Evolutionary conservation across 1,140 invertebrate genomes (phyloP), one percentile per base, ranked within the genome.

Genomic region (Drosophila albomicans): DNA sequence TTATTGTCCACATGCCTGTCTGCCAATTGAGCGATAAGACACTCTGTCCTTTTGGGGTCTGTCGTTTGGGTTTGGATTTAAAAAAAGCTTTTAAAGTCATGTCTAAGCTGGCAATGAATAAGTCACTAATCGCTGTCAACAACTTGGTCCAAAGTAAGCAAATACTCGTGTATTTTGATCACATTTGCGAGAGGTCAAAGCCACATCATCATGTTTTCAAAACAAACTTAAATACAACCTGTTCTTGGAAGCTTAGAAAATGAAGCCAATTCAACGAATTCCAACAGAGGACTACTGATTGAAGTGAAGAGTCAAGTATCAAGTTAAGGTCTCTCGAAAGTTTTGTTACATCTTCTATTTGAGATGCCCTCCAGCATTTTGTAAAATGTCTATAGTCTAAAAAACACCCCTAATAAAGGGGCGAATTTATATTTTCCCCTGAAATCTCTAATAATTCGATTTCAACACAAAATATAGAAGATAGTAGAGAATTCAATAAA

Each of bases 21-120:
- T 73, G 84, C 73, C 77, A 82, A 82, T 80, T 82, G 82, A 63
- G 75, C 67, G 84, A 87, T 87, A 82, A 87, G 79, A 70, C 64
- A 43, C 49, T 41, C 52, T 13, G 35, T 8, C 25, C 20, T 56
- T 52, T 64, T 16, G 5, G 8, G 20, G 13, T 30, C 38, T 38
- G 32, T 16, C n/a, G 15, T 38, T 38, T 38, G 25, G 5, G 35
- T 11, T 16, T 11, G 48, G 56, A 41, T 16, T 65, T 51, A 3
- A 66, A 48, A 78, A 56, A 56, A 56, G 63, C 54, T 63, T 58
- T 67, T 58, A 62, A 56, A 46, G 56, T 56, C 46, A 30, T 28
- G 41, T 20, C 65, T 56, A 59, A 62, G 71, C 71, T 57, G 52
- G 1, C 49, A 62, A 41, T 52, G 56, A 59, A 69, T 68, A 74